Conservation (phyloP, 2,888 invertebrate species). For the Baronia brevicornis region DNA sequence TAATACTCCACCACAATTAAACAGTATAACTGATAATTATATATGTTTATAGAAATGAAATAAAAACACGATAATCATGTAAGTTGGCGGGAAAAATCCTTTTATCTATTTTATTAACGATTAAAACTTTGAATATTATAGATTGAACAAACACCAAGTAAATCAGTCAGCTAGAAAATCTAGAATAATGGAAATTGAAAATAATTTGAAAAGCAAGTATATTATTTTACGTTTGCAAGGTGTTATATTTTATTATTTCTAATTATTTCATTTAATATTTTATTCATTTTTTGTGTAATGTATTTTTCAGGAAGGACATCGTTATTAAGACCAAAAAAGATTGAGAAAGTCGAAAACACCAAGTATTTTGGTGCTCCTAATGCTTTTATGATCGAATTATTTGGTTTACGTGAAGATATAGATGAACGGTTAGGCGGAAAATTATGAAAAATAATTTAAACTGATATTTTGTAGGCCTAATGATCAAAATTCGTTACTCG, state of each 20-base stretch:
- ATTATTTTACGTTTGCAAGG: background rate
- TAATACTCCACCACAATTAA: too few relatives aligned
- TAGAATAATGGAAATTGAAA: slow-evolving; percentile 8
- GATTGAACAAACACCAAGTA: slow-evolving; percentile 6
- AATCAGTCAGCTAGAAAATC: slow-evolving; percentile 2
- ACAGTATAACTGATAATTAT: too few relatives aligned
- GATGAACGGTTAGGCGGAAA: slow-evolving; percentile 68
- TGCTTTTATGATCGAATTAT: slow-evolving; percentile 79
- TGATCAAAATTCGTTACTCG: background rate
- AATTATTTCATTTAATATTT: too few relatives aligned
- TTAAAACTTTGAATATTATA: too few relatives aligned
- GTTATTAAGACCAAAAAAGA: slow-evolving; percentile 10
- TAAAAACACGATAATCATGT: too few relatives aligned
- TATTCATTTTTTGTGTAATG: background rate
- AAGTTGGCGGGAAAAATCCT: too few relatives aligned
- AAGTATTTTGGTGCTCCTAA: slow-evolving; percentile 59
- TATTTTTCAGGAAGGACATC: slow-evolving; percentile 26
- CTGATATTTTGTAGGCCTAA: too few relatives aligned
- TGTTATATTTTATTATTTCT: too few relatives aligned
- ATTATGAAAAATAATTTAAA: background rate
- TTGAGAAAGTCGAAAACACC: slow-evolving; percentile 17
- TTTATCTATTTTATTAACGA: too few relatives aligned
- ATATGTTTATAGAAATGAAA: too few relatives aligned
- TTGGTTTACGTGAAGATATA: slow-evolving; percentile 65
- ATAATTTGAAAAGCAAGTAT: slow-evolving; percentile 10